Evolutionary conservation across 1,140 invertebrate species (phyloP).

Genomic region (Cheumatopsyche charites): DNA sequence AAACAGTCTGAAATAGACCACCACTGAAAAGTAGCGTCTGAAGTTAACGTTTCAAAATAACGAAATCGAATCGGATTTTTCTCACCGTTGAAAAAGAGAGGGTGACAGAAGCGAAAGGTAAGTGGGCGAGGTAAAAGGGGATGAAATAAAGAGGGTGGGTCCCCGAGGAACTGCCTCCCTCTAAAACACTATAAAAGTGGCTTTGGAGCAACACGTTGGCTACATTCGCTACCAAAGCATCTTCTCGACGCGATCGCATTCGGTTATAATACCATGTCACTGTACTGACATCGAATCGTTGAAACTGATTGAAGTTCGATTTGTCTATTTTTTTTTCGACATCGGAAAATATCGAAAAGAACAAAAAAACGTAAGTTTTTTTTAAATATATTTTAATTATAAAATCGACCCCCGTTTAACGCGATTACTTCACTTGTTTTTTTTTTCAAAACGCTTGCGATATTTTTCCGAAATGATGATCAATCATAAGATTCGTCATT

Average conservation of each 20-base stretch:
- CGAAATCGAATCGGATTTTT: background rate
- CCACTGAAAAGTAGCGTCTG: no score
- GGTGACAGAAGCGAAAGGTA: background rate
- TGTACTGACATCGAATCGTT: slow-evolving; percentile 17
- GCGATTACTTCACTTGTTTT: no score
- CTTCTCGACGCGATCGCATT: background rate
- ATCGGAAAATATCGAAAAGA: background rate
- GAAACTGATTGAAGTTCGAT: no score
- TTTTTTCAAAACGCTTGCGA: no score
- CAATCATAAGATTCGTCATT: no score
- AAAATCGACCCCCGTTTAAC: no score
- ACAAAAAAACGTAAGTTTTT: slow-evolving; percentile 4
- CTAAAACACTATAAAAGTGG: slow-evolving; percentile 28
- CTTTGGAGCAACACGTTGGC: slow-evolving; percentile 28
- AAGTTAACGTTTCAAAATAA: no score
- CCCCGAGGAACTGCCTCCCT: slow-evolving; percentile 9
- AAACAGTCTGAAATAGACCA: no score
- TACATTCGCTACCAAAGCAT: slow-evolving; percentile 15
- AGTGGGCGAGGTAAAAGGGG: background rate
- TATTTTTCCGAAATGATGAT: no score
- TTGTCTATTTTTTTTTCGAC: no score
- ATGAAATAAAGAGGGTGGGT: background rate
- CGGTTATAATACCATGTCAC: background rate
- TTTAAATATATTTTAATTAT: no score
- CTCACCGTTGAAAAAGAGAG: background rate